These are phyloP conservation scores for Lutjanus campechanus DNA, from an alignment of 2,797 vertebrate species.

Conservation along the genomic window DNA sequence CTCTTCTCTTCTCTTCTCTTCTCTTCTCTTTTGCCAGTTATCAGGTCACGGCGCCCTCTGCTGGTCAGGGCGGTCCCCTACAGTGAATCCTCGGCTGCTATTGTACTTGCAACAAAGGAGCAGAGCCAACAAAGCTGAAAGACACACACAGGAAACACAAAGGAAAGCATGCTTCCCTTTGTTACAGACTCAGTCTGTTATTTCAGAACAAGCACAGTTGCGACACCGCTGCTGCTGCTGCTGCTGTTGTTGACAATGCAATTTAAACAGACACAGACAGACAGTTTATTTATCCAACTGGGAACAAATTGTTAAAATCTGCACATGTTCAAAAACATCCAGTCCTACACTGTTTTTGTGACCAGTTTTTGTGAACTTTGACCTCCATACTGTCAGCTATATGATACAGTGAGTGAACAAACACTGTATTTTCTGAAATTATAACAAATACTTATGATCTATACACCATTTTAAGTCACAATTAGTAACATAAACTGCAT, in stretches of 20 bases:
- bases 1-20: neutral
- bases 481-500: too few species aligned
- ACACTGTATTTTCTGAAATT: neutral
- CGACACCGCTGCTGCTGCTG: conserved; percentile 31
- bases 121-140: conserved; percentile 67
- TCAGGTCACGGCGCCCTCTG: conserved; percentile 51
- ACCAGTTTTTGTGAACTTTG: neutral
- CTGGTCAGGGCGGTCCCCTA: neutral
- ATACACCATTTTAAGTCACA: neutral
- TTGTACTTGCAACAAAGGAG: conserved; percentile 75
- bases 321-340: neutral
- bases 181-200: conserved; percentile 54
- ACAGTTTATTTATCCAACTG: conserved; percentile 18
- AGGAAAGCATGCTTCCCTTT: conserved; percentile 70
- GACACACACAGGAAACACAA: conserved; percentile 68
- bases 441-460: neutral
- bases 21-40: neutral
- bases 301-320: conserved; percentile 20
- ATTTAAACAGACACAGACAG: conserved; percentile 23
- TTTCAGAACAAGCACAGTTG: conserved; percentile 57
- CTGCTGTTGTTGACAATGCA: conserved; percentile 50
- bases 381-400: neutral
- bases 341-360: neutral
- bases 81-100: conserved; percentile 22
- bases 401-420: neutral